phyloP scores from a whole-genome alignment of 2,113 vertebrate species.

The Rafetus swinhoei region DNA sequence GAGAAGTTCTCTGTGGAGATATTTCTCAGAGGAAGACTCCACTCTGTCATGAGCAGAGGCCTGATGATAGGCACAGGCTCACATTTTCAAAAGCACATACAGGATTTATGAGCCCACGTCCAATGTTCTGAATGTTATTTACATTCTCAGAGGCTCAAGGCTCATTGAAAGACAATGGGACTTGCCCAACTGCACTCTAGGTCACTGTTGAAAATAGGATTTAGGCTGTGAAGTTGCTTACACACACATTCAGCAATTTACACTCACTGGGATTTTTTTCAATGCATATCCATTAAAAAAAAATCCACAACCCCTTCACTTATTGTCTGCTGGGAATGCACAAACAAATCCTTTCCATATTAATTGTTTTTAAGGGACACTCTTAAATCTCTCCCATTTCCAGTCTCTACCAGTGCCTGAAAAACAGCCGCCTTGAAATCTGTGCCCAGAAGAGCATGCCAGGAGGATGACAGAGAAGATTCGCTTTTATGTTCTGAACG shows the following conservation, averaged over 20 bases:
- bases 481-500: neutral
- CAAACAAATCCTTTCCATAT: neutral
- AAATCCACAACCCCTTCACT: neutral
- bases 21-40: neutral
- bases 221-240: neutral
- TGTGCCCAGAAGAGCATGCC: neutral
- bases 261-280: accelerated
- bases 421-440: neutral
- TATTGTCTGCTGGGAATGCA: neutral
- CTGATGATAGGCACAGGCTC: neutral
- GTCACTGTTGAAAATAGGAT: neutral
- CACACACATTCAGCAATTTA: neutral
- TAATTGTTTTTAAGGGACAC: slow-evolving; percentile 18
- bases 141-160: neutral
- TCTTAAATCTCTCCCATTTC: slow-evolving; percentile 2
- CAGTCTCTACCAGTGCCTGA: neutral
- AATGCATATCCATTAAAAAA: neutral
- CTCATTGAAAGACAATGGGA: neutral
- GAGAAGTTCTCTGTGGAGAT: neutral
- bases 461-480: neutral
- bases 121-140: neutral
- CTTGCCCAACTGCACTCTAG: neutral
- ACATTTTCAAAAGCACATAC: neutral
- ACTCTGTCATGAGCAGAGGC: neutral
- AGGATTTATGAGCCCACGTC: neutral